Evolutionary conservation across 2,797 vertebrate species (phyloP).

Genomic region (Lagodon rhomboides): DNA sequence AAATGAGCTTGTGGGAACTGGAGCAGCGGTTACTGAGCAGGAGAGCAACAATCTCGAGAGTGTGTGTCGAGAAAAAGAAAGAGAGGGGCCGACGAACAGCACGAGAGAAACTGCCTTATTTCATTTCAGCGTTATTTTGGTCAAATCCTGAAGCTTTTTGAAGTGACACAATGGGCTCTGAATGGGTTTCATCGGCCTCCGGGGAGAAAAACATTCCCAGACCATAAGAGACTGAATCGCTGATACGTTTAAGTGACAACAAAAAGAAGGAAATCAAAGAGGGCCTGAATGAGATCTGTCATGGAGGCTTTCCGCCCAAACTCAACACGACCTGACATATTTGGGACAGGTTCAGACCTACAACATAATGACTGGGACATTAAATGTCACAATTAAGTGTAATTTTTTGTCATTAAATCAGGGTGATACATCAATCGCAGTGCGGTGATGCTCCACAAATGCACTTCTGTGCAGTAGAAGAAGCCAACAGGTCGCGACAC

Average conservation of each 20-base stretch:
- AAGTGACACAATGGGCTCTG: conserved; percentile 49
- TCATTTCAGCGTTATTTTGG: conserved; percentile 52
- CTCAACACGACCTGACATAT: conserved; percentile 26
- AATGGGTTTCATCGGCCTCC: conserved; percentile 48
- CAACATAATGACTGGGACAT: conserved; percentile 11
- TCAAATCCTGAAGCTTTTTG: conserved; percentile 49
- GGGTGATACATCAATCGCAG: not conserved
- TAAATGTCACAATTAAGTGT: conserved; percentile 27
- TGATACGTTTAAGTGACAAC: conserved; percentile 49
- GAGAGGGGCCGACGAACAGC: conserved; percentile 9
- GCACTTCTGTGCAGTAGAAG: not conserved
- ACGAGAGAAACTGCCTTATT: conserved; percentile 29
- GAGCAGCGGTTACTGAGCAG: conserved; percentile 58
- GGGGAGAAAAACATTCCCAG: conserved; percentile 31
- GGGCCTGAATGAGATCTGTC: conserved; percentile 39
- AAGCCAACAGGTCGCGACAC: conserved; percentile 15
- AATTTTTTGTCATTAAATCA: conserved; percentile 18
- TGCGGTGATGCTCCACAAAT: not conserved
- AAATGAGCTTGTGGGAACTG: conserved; percentile 69
- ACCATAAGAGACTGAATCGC: conserved; percentile 32
- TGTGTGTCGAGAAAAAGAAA: not conserved
- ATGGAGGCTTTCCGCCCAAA: conserved; percentile 15
- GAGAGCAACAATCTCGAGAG: conserved; percentile 32
- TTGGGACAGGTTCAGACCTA: conserved; percentile 13
- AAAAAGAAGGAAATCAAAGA: conserved; percentile 39